Conservation (phyloP, 2,888 invertebrate genomes). For the Eilema caniola region DNA sequence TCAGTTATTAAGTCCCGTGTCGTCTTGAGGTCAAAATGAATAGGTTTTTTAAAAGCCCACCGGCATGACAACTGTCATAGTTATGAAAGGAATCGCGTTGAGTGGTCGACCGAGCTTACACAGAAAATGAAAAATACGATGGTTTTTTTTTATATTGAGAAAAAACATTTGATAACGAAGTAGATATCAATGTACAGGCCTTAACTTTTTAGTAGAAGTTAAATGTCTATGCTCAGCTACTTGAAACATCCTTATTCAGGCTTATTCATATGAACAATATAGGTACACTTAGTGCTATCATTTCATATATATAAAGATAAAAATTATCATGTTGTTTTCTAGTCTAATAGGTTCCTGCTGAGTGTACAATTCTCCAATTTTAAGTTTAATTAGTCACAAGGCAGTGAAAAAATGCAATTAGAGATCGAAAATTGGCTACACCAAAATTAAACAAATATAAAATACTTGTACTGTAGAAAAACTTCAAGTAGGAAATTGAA, state of each 20-base stretch:
- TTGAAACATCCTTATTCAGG: constrained; percentile 8
- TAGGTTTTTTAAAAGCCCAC: constrained; percentile 79
- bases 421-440: not conserved
- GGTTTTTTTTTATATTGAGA: constrained; percentile 33
- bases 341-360: not conserved
- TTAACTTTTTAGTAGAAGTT: constrained; percentile 58
- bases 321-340: not conserved
- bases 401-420: not conserved
- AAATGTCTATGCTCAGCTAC: constrained; percentile 32
- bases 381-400: not conserved
- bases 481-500: constrained; percentile 67
- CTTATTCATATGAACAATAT: not conserved
- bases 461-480: constrained; percentile 38
- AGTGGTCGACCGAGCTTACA: constrained; percentile 65
- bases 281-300: too few relatives aligned
- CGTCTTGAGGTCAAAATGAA: constrained; percentile 84
- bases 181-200: constrained; percentile 38
- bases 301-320: not conserved
- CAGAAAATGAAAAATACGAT: constrained; percentile 53
- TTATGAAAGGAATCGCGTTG: constrained; percentile 78
- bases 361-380: not conserved
- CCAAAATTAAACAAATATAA: constrained; percentile 6
- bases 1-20: constrained; percentile 78
- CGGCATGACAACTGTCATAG: constrained; percentile 79
- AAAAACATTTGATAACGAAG: constrained; percentile 45